Conservation (phyloP, 1,140 invertebrate genomes). For the Platyscapa corneri region DNA sequence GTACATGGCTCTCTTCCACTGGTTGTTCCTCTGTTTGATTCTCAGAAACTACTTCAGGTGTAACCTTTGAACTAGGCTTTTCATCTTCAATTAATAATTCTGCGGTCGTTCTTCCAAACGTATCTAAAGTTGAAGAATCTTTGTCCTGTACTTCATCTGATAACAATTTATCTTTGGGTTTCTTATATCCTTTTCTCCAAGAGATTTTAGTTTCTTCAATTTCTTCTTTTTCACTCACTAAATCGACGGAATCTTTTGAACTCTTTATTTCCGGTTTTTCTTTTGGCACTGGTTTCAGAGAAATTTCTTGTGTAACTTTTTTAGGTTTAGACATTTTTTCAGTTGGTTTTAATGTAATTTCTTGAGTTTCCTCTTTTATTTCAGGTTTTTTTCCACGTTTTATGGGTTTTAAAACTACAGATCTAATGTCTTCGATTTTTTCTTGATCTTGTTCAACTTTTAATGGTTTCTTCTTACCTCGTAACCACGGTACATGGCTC, state of each 20-base stretch:
- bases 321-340: constrained; percentile 42
- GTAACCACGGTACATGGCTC: constrained; percentile 62
- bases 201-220: constrained; percentile 63
- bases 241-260: neutral
- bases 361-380: no score
- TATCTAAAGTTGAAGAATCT: neutral
- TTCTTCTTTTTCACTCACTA: constrained; percentile 57
- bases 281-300: neutral
- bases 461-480: constrained; percentile 56
- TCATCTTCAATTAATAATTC: neutral
- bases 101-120: neutral
- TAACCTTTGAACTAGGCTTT: neutral
- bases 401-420: constrained; percentile 53
- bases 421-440: constrained; percentile 60
- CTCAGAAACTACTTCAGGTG: constrained; percentile 10
- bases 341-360: no score
- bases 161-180: constrained; percentile 51
- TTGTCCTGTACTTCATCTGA: neutral
- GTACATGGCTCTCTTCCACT: neutral
- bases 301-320: neutral
- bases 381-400: no score
- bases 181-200: constrained; percentile 67
- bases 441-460: constrained; percentile 56
- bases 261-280: neutral
- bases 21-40: neutral